Evolutionary conservation across 2,888 invertebrate species (phyloP), one percentile per base, ranked within the genome.

Genomic region (Cheilosia vernalis): DNA sequence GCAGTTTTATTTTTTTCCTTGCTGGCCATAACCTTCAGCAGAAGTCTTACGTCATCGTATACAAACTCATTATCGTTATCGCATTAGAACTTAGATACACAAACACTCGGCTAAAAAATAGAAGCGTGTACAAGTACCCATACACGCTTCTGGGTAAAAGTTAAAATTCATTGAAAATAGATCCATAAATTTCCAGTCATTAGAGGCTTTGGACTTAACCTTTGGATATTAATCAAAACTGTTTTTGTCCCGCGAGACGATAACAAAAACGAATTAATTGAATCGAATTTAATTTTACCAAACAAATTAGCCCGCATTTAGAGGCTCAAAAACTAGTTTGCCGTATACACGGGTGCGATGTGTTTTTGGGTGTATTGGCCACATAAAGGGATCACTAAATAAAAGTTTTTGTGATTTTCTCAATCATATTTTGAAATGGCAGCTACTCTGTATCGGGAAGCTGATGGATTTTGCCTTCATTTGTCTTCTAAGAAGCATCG

Each of bases 101-200:
- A 7, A 13, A 27, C 9, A 42, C 24, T 24, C 19, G 24, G 49
- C 24, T 49, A 37, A 33, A 44, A 49, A 19, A 15, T 13, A 24
- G 17, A 15, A 44, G 15, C 4, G 13, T 13, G 37, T 37, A 13
- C 13, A 37, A 37, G 37, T 37, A 37, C 33, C 33, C 30, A 30
- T 13, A 37, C 10, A 10, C 1, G 19, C 19, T 13, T 61, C 17
- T 30, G 47, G 3, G 15, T n/a, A n/a, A 61, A 61, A 42, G 17
- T 44, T 9, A 15, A 61, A 30, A 49, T 49, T 21, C 72, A 42
- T 61, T 51, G 19, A 60, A 47, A 33, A 49, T 24, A 49, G 47
- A 69, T 58, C 19, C 33, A 70, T 49, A 70, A 58, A 70, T 70
- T 61, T 61, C 42, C 60, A 61, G 69, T 70, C 69, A 70, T 37